These are phyloP conservation scores for Megalurothrips usitatus DNA, from an alignment of 2,888 invertebrate species.

Conservation along the genomic window DNA sequence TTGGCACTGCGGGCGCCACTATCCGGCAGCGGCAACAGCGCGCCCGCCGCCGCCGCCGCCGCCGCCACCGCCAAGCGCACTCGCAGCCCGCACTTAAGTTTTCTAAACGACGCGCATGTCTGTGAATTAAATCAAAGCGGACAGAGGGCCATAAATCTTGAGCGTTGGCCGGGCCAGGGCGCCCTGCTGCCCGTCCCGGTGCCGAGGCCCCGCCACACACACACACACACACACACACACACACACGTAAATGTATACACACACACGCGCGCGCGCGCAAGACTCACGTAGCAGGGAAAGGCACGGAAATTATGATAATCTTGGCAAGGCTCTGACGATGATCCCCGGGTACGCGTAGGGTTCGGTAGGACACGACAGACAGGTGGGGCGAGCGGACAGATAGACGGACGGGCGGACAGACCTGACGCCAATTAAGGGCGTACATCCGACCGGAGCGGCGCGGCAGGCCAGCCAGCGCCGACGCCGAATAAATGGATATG, in stretches of 20 bases:
- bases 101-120: neutral
- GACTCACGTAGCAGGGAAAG: too few species aligned
- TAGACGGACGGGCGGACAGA: too few species aligned
- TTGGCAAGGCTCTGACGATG: neutral
- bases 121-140: neutral
- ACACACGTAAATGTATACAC: neutral
- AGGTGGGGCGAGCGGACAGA: too few species aligned
- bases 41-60: neutral
- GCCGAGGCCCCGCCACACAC: too few species aligned
- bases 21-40: too few species aligned
- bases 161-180: too few species aligned
- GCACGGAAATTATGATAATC: neutral
- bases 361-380: too few species aligned
- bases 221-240: neutral
- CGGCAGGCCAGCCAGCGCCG: neutral
- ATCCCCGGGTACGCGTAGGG: too few species aligned
- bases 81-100: neutral
- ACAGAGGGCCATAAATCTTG: neutral
- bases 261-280: too few species aligned
- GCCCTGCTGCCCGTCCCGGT: too few species aligned
- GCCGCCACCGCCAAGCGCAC: neutral
- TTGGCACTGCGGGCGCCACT: too few species aligned
- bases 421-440: too few species aligned
- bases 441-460: neutral
- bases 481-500: neutral